These are phyloP conservation scores for Aurelia sp. DNA, from an alignment of 30 jellyfish, hydroid and myxozoan species.

Conservation along the genomic window DNA sequence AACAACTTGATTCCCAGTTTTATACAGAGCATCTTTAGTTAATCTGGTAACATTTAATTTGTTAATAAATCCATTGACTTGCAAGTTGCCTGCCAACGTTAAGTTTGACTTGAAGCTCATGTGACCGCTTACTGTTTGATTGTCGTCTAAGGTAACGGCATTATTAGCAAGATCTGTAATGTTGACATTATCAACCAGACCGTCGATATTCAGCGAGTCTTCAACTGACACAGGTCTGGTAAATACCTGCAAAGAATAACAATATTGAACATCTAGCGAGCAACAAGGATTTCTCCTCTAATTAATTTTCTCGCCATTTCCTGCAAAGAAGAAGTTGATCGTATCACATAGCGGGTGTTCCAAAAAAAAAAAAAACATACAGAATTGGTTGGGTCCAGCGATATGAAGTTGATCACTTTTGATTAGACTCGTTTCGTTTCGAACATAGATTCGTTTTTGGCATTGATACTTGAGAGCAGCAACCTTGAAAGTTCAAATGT, in stretches of 20 bases:
- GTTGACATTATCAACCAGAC: constrained; percentile 89
- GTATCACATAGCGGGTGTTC: too few species aligned
- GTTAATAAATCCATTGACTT: constrained; percentile 67
- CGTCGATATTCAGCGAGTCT: constrained; percentile 42
- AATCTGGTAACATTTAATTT: constrained; percentile 36
- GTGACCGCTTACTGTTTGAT: constrained; percentile 32
- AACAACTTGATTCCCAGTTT: constrained; percentile 51
- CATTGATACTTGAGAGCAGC: too few species aligned
- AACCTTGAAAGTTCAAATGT: too few species aligned
- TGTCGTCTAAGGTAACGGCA: constrained; percentile 34
- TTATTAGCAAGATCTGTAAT: constrained; percentile 45
- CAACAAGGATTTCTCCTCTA: too few species aligned
- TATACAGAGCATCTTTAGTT: constrained; percentile 55
- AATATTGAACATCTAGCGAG: too few species aligned
- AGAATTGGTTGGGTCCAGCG: too few species aligned
- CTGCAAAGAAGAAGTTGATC: too few species aligned
- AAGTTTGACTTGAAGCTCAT: constrained; percentile 37
- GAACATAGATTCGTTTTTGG: too few species aligned
- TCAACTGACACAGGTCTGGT: constrained; percentile 25
- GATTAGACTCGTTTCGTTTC: too few species aligned
- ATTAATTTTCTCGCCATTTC: too few species aligned
- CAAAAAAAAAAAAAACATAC: too few species aligned
- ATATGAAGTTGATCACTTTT: too few species aligned
- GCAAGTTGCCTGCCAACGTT: constrained; percentile 25
- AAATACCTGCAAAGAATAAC: constrained; percentile 15